Evolutionary conservation across 2,888 invertebrate species (phyloP).

Genomic region (Thereva unica): DNA sequence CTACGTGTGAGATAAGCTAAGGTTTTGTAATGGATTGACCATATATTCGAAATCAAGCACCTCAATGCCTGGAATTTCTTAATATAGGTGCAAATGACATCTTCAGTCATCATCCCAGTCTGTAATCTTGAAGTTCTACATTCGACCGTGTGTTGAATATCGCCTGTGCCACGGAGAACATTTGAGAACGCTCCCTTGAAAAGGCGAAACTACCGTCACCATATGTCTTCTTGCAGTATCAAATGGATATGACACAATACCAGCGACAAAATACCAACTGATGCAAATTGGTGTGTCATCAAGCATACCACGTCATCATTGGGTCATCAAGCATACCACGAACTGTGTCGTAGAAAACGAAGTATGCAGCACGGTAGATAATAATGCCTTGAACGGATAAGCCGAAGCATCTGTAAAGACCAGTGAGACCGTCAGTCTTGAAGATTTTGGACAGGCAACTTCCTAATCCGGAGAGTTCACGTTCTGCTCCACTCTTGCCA

Average conservation of each 20-base stretch:
- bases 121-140: too few relatives aligned
- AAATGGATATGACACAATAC: conserved; percentile 95
- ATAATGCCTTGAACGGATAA: conserved; percentile 96
- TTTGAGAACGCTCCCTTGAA: conserved; percentile 98
- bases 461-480: conserved; percentile 88
- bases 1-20: too few relatives aligned
- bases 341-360: conserved; percentile 95
- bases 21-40: too few relatives aligned
- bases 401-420: conserved; percentile 91
- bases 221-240: conserved; percentile 95
- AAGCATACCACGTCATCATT: too few relatives aligned
- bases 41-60: too few relatives aligned
- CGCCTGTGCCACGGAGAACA: conserved; percentile 90
- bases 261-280: conserved; percentile 92
- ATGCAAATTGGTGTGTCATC: conserved; percentile 89
- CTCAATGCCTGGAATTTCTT: too few relatives aligned
- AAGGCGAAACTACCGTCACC: conserved; percentile 94
- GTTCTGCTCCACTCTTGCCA: conserved; percentile 76
- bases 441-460: conserved; percentile 86
- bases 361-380: conserved; percentile 94
- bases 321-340: conserved; percentile 92
- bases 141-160: too few relatives aligned
- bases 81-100: too few relatives aligned
- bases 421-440: conserved; percentile 81
- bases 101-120: too few relatives aligned